A percentile compares a stretch with the other conserved stretches of the same genome.
phyloP scores from a whole-genome alignment of 2,888 invertebrate species.

The Smittia sp. region DNA sequence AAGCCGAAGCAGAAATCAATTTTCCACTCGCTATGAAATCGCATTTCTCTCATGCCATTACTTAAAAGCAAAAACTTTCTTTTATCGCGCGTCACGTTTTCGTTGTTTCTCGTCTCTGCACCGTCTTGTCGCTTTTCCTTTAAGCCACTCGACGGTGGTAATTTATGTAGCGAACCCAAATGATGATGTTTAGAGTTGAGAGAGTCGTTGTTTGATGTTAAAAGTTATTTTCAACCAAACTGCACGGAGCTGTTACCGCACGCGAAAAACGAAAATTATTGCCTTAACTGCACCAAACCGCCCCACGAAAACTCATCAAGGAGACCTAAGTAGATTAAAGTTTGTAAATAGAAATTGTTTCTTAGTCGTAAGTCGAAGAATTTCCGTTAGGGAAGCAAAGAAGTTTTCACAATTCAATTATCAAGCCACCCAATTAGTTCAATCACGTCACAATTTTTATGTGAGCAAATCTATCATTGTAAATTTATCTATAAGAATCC shows the following conservation, averaged over 20 bases:
- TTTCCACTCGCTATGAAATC: constrained; percentile 34
- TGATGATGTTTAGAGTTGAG: constrained; percentile 1
- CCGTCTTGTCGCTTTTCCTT: constrained; percentile 4
- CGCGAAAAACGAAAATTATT: constrained; percentile 6
- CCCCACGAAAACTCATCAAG: background rate
- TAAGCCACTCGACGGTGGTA: background rate
- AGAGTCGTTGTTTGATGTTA: constrained; percentile 10
- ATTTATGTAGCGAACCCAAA: background rate
- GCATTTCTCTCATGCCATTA: constrained; percentile 35
- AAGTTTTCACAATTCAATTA: background rate
- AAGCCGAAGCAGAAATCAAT: constrained; percentile 30
- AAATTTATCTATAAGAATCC: too few relatives aligned
- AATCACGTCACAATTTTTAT: too few relatives aligned
- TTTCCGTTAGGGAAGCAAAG: constrained; percentile 10
- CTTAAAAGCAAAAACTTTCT: constrained; percentile 22
- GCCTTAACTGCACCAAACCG: constrained; percentile 7
- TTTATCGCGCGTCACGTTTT: constrained; percentile 9
- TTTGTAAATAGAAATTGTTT: background rate
- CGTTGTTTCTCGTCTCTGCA: background rate
- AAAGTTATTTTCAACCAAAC: background rate
- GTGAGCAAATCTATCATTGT: too few relatives aligned
- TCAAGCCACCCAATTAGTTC: background rate
- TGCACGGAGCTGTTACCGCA: background rate
- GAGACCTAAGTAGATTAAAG: background rate
- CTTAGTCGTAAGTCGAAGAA: background rate